Evolutionary conservation across 1,140 invertebrate genomes (phyloP), one percentile per base, ranked within the genome.

Genomic region (Chionoecetes opilio): DNA sequence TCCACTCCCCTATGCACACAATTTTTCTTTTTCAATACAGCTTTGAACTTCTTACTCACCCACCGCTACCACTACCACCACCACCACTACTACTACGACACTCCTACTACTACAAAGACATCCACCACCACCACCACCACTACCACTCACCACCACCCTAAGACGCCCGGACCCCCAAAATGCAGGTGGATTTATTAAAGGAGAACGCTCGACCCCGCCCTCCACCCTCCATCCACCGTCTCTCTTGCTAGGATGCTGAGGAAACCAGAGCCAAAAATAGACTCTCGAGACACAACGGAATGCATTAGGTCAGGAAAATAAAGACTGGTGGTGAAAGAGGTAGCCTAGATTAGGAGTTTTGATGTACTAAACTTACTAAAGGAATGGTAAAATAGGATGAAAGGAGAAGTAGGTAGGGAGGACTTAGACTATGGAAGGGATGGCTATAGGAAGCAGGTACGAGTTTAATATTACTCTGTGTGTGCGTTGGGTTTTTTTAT

Each of bases 1-100:
- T n/a, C n/a, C n/a, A n/a, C 86, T 9, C 86, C 35, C 86, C 35
- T 34, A 38, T 34, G 0, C 86, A 88, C 86, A 88, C 86, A 88
- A 88, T 21, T 3, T 21, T 75, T 75, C 53, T 14, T 21, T 75
- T 26, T 75, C 41, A 46, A 46, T 46, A 14, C 5, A 6, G 41
- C 41, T 46, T 75, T 75, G 8, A 21, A 21, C 8, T 21, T 21
- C 53, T 26, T 21, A 26, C 21, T 75, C 53, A 75, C 26, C 53
- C 21, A 26, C 53, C 21, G 21, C 53, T 26, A 75, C 6, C 53
- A 26, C 53, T 26, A 75, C 53, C 21, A 46, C 53, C 53, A 75
- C 53, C 21, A 9, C 53, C 21, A 75, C 21, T n/a, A 75, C 63
- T 75, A 75, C 63, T n/a, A 75, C 63, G 26, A 75, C 63, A 75